These are phyloP conservation scores for Erythrolamprus reginae DNA, from an alignment of 2,113 vertebrate genomes.

Conservation along the genomic window DNA sequence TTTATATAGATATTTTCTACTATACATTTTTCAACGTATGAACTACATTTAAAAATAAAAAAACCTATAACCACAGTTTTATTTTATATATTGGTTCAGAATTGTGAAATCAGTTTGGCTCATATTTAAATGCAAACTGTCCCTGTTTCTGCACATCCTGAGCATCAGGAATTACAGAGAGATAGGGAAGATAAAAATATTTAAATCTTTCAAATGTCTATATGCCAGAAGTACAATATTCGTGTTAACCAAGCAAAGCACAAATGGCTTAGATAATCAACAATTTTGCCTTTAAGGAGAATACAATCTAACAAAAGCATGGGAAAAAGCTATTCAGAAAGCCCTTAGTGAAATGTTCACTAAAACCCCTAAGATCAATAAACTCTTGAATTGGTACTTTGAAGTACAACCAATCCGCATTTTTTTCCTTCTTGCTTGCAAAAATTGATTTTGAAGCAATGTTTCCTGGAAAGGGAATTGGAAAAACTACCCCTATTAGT, in stretches of 20 bases:
- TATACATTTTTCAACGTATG: not conserved
- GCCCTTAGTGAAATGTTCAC: constrained; percentile 46
- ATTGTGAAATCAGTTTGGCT: not conserved
- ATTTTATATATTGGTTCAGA: not conserved
- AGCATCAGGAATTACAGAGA: not conserved
- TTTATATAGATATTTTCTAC: not conserved
- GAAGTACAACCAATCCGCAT: constrained; percentile 50
- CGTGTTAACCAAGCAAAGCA: not conserved
- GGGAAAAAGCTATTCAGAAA: constrained; percentile 40
- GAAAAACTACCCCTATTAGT: constrained; percentile 25
- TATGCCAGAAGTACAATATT: constrained; percentile 15
- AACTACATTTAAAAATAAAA: not conserved
- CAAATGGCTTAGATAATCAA: constrained; percentile 31
- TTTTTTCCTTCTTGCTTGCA: constrained; percentile 46
- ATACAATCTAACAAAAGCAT: constrained; percentile 25
- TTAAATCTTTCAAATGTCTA: not conserved
- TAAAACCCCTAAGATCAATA: constrained; percentile 55
- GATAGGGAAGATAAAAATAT: not conserved
- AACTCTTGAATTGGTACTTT: constrained; percentile 54
- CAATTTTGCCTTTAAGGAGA: constrained; percentile 47
- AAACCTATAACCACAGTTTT: not conserved
- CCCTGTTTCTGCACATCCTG: no score
- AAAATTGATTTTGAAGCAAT: constrained; percentile 45
- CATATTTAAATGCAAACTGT: not conserved
- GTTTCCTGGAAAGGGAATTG: constrained; percentile 31